Percentiles rank a stretch among this genome's conserved stretches.
These are phyloP conservation scores for Limnephilus lunatus DNA, from an alignment of 2,888 invertebrate genomes.

Conservation along the genomic window DNA sequence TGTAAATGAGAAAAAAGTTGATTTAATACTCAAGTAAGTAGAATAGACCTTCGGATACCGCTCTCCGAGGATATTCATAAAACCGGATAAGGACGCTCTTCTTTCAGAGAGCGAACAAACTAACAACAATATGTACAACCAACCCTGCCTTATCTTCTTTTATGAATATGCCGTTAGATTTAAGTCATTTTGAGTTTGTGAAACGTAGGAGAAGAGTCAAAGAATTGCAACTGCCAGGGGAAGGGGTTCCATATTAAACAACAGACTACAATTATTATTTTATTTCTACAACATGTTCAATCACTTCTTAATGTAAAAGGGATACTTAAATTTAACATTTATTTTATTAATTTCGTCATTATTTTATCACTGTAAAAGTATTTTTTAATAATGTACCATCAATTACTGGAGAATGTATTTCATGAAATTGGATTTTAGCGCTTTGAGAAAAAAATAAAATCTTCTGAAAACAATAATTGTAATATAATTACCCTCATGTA, in stretches of 20 bases:
- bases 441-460: neutral
- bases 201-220: slow-evolving; percentile 27
- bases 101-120: neutral
- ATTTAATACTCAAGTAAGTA: slow-evolving; percentile 59
- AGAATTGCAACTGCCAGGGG: neutral
- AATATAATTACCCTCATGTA: neutral
- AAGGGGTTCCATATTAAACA: neutral
- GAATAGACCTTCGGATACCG: slow-evolving; percentile 47
- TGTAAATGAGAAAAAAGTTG: slow-evolving; percentile 59
- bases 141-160: slow-evolving; percentile 51
- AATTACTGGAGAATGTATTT: neutral
- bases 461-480: neutral
- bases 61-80: slow-evolving; percentile 56
- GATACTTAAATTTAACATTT: slow-evolving; percentile 28
- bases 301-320: slow-evolving; percentile 9
- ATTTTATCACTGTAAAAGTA: slow-evolving; percentile 23
- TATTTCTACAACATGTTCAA: neutral
- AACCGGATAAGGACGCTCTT: slow-evolving; percentile 47
- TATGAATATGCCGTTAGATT: slow-evolving; percentile 55
- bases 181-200: slow-evolving; percentile 46
- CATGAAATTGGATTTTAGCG: neutral
- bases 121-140: neutral
- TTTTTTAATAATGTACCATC: slow-evolving; percentile 16
- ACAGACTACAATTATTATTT: neutral
- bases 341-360: neutral